Evolutionary conservation across 2,113 vertebrate genomes (phyloP).

Genomic region (Xenopus laevis): DNA sequence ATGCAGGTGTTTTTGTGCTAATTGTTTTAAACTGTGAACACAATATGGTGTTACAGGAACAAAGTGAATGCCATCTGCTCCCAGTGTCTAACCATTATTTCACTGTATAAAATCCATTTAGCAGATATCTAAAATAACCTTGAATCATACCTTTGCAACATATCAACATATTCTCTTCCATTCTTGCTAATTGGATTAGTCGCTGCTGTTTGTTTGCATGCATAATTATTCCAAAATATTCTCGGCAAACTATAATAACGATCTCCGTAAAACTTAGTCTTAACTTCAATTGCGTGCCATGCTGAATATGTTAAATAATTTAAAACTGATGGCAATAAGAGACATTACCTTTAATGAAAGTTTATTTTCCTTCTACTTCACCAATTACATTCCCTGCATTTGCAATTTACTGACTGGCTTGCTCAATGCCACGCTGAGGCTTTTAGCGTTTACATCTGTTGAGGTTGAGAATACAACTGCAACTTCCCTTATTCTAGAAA

Average conservation of each 20-base stretch:
- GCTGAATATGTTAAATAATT: not conserved
- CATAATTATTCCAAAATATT: constrained; percentile 20
- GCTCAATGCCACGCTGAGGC: not conserved
- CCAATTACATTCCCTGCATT: not conserved
- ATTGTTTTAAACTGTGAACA: not conserved
- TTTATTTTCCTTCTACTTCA: constrained; percentile 4
- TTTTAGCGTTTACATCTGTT: not conserved
- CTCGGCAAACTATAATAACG: not conserved
- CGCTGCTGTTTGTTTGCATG: constrained; percentile 21
- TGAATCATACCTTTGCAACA: constrained; percentile 13
- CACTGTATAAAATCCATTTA: constrained; percentile 23
- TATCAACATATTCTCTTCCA: constrained; percentile 15
- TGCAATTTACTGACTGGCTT: not conserved
- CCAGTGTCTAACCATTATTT: constrained; percentile 2
- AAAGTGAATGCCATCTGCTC: constrained; percentile 28
- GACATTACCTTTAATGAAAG: not conserved
- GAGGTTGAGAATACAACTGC: too few species aligned
- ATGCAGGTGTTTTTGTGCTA: constrained; percentile 3
- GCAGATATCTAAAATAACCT: constrained; percentile 30
- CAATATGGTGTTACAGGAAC: constrained; percentile 19
- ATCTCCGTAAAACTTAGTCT: not conserved
- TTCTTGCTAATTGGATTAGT: constrained; percentile 23
- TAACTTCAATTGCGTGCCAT: not conserved
- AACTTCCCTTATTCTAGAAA: too few species aligned
- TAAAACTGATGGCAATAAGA: not conserved